A percentile compares a stretch with the other conserved stretches of the same genome.
Evolutionary conservation across 2,113 vertebrate genomes (phyloP).

Genomic region (Zingel zingel): DNA sequence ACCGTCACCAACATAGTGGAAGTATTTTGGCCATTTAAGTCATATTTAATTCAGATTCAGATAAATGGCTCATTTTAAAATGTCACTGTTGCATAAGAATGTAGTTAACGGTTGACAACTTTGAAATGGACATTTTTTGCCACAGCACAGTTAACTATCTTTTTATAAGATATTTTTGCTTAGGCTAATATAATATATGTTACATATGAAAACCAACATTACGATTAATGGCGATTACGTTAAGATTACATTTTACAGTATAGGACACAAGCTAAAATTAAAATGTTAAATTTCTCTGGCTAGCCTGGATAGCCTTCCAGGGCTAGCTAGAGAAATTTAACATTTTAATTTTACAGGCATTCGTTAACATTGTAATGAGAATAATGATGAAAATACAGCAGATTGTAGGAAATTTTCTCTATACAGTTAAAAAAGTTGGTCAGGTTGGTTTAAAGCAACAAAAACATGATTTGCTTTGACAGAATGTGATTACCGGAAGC

Average conservation of each 20-base stretch:
- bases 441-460: not conserved
- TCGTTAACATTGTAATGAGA: not conserved
- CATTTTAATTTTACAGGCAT: not conserved
- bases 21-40: not conserved
- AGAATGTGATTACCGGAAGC: too few species aligned
- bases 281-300: too few species aligned
- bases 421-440: not conserved
- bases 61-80: not conserved
- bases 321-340: not conserved
- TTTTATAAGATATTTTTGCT: not conserved
- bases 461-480: not conserved
- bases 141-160: not conserved
- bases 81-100: not conserved
- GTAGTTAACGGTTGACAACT: not conserved
- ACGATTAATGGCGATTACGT: not conserved
- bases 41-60: constrained; percentile 1
- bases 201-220: not conserved
- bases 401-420: not conserved
- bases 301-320: not conserved
- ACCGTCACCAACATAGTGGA: not conserved
- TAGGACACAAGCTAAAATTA: too few species aligned
- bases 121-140: too few species aligned
- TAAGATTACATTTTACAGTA: not conserved
- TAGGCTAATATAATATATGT: not conserved
- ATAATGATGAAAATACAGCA: not conserved